These are phyloP conservation scores for Lochmaea capreae DNA, from an alignment of 2,888 invertebrate species.

Conservation along the genomic window DNA sequence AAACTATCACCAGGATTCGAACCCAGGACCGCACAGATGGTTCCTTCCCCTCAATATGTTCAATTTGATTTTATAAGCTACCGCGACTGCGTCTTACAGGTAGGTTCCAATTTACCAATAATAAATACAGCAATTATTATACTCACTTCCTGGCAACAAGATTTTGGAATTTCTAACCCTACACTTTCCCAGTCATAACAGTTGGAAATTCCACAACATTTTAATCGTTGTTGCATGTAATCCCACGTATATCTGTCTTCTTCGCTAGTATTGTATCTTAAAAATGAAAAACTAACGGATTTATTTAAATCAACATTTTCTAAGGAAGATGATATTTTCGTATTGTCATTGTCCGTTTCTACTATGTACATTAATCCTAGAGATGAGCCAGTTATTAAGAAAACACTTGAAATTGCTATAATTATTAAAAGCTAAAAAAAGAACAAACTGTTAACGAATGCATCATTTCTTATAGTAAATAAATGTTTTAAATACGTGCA, in stretches of 20 bases:
- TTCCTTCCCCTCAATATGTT: no score
- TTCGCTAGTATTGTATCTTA: conserved; percentile 30
- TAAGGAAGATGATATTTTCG: conserved; percentile 27
- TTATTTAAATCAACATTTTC: conserved; percentile 32
- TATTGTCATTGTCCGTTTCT: conserved; percentile 14
- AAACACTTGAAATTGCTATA: conserved; percentile 33
- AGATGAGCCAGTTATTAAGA: conserved; percentile 36
- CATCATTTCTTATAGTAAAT: no score
- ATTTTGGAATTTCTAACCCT: conserved; percentile 30
- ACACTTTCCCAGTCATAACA: conserved; percentile 38
- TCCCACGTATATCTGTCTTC: conserved; percentile 39
- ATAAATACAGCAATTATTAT: not conserved
- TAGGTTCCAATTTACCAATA: no score
- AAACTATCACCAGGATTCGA: no score
- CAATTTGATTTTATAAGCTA: no score
- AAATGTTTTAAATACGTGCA: no score
- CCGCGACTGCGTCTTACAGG: no score
- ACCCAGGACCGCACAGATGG: no score
- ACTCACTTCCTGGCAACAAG: conserved; percentile 42
- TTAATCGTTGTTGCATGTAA: conserved; percentile 35
- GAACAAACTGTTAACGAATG: no score
- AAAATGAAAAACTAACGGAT: conserved; percentile 34
- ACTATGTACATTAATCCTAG: conserved; percentile 38
- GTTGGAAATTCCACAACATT: conserved; percentile 42
- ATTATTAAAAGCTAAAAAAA: conserved; percentile 38